Evolutionary conservation across 2,797 vertebrate genomes (phyloP), one percentile per base, ranked within the genome.

Genomic region (Malurus leucopterus): DNA sequence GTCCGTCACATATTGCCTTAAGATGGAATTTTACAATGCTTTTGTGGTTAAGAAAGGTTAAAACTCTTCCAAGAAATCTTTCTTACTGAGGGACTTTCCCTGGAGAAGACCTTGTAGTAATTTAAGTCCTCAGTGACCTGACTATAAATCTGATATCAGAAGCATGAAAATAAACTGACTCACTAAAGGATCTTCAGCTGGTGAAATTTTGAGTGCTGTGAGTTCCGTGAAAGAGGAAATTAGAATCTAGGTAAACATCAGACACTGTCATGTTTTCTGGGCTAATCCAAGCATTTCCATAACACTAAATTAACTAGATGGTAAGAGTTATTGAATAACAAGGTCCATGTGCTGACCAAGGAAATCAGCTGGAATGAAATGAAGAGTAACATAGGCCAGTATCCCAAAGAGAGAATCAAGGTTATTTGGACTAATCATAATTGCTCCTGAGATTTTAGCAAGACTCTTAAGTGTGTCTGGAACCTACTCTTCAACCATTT

Each of bases 181-280:
- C 27, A 19, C 91, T 80, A 70, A 93, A 88, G 82, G 87, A 90
- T 73, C 78, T 95, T 91, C 57, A 89, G 3, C 83, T 96, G 82
- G 89, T 93, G 90, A 95, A 96, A 93, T 93, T 90, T 65, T 85
- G 62, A 84, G 92, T 94, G 64, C 84, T 93, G 62, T 93, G 91
- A 95, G 74, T 95, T 93, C 50, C 65, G 91, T 93, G 93, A 94
- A 96, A 96, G 86, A 87, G 84, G 51, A 92, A 92, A 86, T 71
- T 41, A 94, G 89, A 93, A 93, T 95, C 88, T 94, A 94, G 85
- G 87, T 95, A 93, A 95, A 96, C 92, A 89, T 77, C 72, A 5
- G 90, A 95, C 79, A 91, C 68, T 30, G 64, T 85, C 34, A 53
- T 89, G 76, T 94, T 96, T 96, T 95, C 93, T 92, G 87, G 82